Evolutionary conservation across 1,140 invertebrate species (phyloP).

Genomic region (Lordiphosa mommai): DNA sequence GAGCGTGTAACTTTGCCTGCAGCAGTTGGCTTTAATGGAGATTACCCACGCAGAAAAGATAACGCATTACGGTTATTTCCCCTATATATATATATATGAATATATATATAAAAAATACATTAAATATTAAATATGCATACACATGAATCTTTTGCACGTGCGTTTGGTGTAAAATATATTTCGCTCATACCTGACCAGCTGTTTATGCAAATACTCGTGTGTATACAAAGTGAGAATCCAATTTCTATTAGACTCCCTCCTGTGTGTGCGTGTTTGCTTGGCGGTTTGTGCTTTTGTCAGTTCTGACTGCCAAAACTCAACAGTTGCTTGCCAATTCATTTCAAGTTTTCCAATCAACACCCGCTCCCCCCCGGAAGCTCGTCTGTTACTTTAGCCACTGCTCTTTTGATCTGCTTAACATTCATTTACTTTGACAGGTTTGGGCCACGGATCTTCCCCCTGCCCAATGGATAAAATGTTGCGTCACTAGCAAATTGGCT

Average conservation of each 20-base stretch:
- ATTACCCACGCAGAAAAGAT: conserved; percentile 40
- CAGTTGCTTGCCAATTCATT: conserved; percentile 5
- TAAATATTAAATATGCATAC: conserved; percentile 43
- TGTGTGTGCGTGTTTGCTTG: neutral
- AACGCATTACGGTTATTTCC: conserved; percentile 9
- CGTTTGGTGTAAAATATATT: conserved; percentile 19
- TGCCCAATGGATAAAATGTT: conserved; percentile 13
- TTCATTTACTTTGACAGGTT: conserved; percentile 17
- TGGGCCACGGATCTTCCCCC: neutral
- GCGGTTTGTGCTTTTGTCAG: conserved; percentile 8
- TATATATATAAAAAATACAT: conserved; percentile 47
- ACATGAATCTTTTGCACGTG: conserved; percentile 23
- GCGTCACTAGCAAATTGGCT: conserved; percentile 29
- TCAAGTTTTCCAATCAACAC: conserved; percentile 11
- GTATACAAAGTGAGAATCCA: conserved; percentile 8
- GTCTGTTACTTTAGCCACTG: conserved; percentile 5
- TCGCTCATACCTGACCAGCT: conserved; percentile 28
- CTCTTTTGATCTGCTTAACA: conserved; percentile 16
- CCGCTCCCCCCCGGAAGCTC: neutral
- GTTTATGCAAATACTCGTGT: conserved; percentile 39
- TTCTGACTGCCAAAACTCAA: conserved; percentile 14
- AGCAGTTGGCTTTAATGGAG: conserved; percentile 23
- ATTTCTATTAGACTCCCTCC: conserved; percentile 22
- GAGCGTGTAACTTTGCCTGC: conserved; percentile 5
- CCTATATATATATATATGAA: too few species aligned